Base-by-base conservation (phyloP, 37 sponge, comb jelly and placozoan genomes). In the Chondrosia reniformis region DNA sequence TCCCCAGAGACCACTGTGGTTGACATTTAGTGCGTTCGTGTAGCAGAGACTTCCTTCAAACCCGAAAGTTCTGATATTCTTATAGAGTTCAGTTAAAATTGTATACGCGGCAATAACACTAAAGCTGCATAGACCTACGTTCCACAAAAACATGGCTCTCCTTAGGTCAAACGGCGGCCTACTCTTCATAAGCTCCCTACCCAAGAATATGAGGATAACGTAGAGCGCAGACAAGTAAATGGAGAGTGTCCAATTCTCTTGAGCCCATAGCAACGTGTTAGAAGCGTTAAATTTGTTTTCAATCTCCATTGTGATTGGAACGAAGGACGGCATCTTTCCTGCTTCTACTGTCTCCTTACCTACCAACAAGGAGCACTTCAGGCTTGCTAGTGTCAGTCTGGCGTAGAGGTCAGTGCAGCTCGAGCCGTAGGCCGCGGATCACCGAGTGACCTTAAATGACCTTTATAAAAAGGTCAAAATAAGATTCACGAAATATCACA, bases 131-230 rank as follows among this genome's bases (percentile, higher is more conserved):
- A 95, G 72, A 3, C 81, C 80, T 2, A 74, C 45, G 55, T 89
- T 95, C 96, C 96, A 95, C 24, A 80, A 3, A 34, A 83, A 24
- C 38, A 95, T 82, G 1, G 67, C 73, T 30, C 45, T 78, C 1
- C 83, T 38, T 5, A 92, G 80, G 15, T 85, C 46, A 42, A 74
- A 87, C 19, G 89, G 77, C 15, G 64, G 30, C 8, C 88, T 45
- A 45, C 67, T 55, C 46, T 62, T 79, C 97, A 96, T 96, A 65
- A 55, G 75, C 17, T 43, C 45, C 69, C 45, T 33, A 6, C 89
- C 89, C 22, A 27, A 22, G 67, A 79, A 89, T 5, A 91, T 61
- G 1, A 88, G 24, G 33, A 81, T 10, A 0, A 95, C 39, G 39
- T 95, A 95, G 62, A 87, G 10, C 0, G 54, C 77, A 21, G 66